Base-by-base conservation (phyloP, 2,113 vertebrate genomes). In the Cyprinodon variegatus region DNA sequence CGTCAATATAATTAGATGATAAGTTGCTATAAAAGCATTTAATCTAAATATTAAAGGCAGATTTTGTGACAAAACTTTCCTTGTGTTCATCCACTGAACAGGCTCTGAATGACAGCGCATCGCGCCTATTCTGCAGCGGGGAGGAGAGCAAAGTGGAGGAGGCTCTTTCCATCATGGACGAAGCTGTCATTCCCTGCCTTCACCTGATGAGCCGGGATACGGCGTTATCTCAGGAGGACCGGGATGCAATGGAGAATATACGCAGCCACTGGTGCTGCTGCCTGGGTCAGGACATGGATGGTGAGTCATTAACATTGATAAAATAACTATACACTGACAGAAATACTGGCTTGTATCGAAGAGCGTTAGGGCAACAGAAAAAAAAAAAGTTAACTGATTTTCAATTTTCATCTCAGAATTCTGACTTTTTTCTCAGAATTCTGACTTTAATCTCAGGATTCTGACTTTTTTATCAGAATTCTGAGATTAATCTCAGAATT, bases 241-340 rank as follows among this genome's bases (percentile, higher is more conserved):
- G 96, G 74, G 95, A 96, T 7, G 94, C 96, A 57, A 95, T 97
- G 4, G 97, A 99, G 87, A 74, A 88, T 83, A 96, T 99, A 95
- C 95, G 97, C 61, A 96, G 90, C 89, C 94, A 92, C 61, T 99
- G 97, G 98, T 99, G 97, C 92, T 97, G 96, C 88, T 98, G 98
- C 60, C 76, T 99, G 64, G 96, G 95, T 4, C 95, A 95, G n/a
- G 97, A 98, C 72, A 97, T 99, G 91, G 94, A 96, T 0, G 96
- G 97, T 99, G 79, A 15, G 79, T 75, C 43, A 45, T 41, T 64
- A 37, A 46, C n/a, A 61, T 37, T 11, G 29, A 37, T 9, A 48
- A 68, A 14, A 39, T 36, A 12, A 20, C 13, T 11, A 17, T 45
- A 11, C 13, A 6, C 17, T 20, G 17, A 57, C 1, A 2, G 29